Percentiles rank a stretch among this genome's conserved stretches.
Evolutionary conservation across 2,888 invertebrate species (phyloP).

Genomic region (Pantelozetes paolii): DNA sequence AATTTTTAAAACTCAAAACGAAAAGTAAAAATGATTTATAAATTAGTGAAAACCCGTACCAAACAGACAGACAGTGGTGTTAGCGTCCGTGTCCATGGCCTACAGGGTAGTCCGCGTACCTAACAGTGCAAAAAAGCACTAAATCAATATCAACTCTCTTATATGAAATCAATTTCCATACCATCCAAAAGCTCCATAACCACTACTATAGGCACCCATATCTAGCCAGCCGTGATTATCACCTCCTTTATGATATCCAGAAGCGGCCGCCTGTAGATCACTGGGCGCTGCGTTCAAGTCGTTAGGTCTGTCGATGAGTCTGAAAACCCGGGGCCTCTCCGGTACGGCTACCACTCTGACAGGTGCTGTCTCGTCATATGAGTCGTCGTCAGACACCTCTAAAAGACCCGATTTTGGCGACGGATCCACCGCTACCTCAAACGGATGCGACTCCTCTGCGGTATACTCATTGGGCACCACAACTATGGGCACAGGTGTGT

Average conservation of each 20-base stretch:
- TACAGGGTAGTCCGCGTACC: background rate
- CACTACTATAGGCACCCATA: constrained; percentile 47
- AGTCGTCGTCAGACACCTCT: constrained; percentile 19
- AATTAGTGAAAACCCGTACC: too few species aligned
- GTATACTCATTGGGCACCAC: background rate
- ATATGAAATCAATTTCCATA: constrained; percentile 30
- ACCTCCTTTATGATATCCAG: background rate
- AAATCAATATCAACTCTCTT: background rate
- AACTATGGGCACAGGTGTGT: background rate
- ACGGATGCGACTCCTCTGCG: background rate
- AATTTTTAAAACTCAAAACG: too few species aligned
- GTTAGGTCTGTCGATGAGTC: background rate
- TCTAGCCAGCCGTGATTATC: constrained; percentile 42
- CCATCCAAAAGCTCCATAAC: constrained; percentile 48
- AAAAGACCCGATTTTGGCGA: background rate
- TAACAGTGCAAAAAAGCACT: background rate
- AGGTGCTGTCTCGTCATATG: background rate
- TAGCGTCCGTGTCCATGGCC: background rate
- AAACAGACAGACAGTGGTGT: too few species aligned
- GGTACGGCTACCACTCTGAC: background rate
- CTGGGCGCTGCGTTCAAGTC: background rate
- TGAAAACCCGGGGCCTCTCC: background rate
- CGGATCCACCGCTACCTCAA: background rate
- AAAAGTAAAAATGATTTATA: too few species aligned
- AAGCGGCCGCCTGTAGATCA: constrained; percentile 20